Conservation (phyloP, 2,113 vertebrate species). For the Plotosus lineatus region DNA sequence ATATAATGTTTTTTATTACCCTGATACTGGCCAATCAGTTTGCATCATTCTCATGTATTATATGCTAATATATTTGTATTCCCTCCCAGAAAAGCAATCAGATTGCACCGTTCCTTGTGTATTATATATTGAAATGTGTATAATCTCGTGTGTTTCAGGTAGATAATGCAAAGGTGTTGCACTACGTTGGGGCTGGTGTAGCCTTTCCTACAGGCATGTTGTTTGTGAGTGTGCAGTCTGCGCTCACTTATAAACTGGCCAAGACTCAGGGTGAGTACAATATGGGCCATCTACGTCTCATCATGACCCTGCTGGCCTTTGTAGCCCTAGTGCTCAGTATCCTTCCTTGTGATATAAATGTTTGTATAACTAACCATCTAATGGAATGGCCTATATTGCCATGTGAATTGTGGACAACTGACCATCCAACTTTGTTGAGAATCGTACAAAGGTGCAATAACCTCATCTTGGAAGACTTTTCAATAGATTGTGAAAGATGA, state of each 20-base stretch:
- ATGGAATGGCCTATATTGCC: not conserved
- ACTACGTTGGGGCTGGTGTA: slow-evolving; percentile 83
- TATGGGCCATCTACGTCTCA: slow-evolving; percentile 74
- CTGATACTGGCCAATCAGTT: no score
- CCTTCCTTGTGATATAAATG: slow-evolving; percentile 62
- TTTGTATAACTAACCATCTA: not conserved
- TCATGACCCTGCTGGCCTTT: slow-evolving; percentile 77
- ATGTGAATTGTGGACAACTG: not conserved
- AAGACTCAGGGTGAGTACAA: slow-evolving; percentile 78
- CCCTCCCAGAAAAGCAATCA: no score
- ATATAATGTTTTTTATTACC: no score
- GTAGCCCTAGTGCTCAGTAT: slow-evolving; percentile 85
- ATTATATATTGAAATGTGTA: slow-evolving; percentile 2
- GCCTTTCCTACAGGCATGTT: slow-evolving; percentile 86
- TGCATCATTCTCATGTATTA: no score
- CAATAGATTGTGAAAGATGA: not conserved
- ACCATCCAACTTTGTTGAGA: not conserved
- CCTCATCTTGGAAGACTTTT: not conserved
- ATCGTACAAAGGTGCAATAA: not conserved
- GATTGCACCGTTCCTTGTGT: no score
- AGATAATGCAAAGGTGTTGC: slow-evolving; percentile 84
- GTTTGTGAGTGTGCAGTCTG: slow-evolving; percentile 82
- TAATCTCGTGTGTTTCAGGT: slow-evolving; percentile 67
- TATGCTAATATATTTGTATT: no score
- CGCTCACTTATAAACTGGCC: slow-evolving; percentile 84